Evolutionary conservation across 2,888 invertebrate genomes (phyloP).

Genomic region (Nephrotoma guestfalica): DNA sequence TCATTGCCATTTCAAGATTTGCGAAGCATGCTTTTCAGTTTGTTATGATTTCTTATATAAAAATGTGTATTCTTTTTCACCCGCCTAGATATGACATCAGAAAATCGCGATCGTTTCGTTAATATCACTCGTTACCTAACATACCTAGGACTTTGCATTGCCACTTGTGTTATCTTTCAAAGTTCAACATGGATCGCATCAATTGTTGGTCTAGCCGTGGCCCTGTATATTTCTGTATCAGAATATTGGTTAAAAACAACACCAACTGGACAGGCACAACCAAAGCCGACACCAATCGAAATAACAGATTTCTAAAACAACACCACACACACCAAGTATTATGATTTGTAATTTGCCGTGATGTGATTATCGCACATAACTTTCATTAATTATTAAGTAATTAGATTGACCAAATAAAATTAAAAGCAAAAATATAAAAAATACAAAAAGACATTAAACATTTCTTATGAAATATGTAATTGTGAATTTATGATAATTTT

Average conservation of each 20-base stretch:
- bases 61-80: not conserved
- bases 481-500: not conserved
- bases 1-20: too few relatives aligned
- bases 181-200: conserved; percentile 62
- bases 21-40: not conserved
- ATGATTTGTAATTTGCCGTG: not conserved
- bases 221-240: conserved; percentile 68
- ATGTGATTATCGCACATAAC: not conserved
- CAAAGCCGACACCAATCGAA: conserved; percentile 9
- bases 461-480: not conserved
- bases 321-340: not conserved
- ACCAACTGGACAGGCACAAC: conserved; percentile 19
- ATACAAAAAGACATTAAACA: not conserved
- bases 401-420: not conserved
- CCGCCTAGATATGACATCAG: conserved; percentile 31
- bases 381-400: not conserved
- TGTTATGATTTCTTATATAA: not conserved
- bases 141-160: conserved; percentile 69
- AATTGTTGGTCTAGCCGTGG: conserved; percentile 62
- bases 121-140: conserved; percentile 61
- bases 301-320: not conserved
- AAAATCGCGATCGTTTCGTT: conserved; percentile 40
- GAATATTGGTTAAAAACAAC: conserved; percentile 51
- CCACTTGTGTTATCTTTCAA: conserved; percentile 74
- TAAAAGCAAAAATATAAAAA: not conserved